phyloP scores from a whole-genome alignment of 2,888 invertebrate genomes.

The Gari tellinella region DNA sequence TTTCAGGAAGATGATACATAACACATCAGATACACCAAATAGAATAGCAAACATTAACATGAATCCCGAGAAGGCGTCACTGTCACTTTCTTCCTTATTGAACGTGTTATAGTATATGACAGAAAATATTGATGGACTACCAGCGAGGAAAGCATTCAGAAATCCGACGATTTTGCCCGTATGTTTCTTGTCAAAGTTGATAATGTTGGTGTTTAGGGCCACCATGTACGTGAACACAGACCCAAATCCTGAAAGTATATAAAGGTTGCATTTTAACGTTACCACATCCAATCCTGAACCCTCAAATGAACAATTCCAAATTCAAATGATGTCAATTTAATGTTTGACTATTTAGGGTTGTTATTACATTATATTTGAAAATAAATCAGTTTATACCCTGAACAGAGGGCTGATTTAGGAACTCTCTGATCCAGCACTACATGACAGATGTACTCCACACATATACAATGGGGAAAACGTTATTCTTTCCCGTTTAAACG shows the following conservation, averaged over 20 bases:
- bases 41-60: slow-evolving; percentile 63
- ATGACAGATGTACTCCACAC: no score
- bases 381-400: no score
- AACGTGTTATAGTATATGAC: slow-evolving; percentile 59
- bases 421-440: no score
- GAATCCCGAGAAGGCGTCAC: slow-evolving; percentile 51
- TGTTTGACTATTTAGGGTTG: no score
- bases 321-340: no score
- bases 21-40: slow-evolving; percentile 53
- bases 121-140: slow-evolving; percentile 67
- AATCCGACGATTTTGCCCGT: slow-evolving; percentile 65
- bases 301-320: no score
- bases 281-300: no score
- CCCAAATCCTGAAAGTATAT: slow-evolving; percentile 61
- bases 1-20: slow-evolving; percentile 60
- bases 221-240: slow-evolving; percentile 70
- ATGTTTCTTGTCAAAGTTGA: slow-evolving; percentile 63
- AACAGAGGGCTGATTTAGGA: no score
- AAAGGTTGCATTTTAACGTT: neutral
- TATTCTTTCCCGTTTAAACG: no score
- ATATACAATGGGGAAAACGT: no score
- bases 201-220: slow-evolving; percentile 68
- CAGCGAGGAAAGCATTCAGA: slow-evolving; percentile 67
- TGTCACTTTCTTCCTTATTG: slow-evolving; percentile 40
- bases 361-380: no score